Base-by-base conservation (phyloP, 2,113 vertebrate species). In the Picathartes gymnocephalus region DNA sequence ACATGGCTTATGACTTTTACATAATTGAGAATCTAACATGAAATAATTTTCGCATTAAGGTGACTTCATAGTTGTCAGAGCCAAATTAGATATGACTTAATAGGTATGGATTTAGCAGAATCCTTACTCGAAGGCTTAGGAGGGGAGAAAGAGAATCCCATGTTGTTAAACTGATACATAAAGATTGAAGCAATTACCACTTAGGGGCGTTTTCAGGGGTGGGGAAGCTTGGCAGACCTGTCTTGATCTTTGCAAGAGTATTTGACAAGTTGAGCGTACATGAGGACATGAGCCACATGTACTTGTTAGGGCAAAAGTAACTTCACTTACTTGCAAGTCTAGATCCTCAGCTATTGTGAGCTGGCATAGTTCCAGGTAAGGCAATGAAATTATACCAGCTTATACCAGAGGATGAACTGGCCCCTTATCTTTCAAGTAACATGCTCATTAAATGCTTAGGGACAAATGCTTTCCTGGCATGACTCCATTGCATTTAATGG, bases 401-500 rank as follows among this genome's bases (percentile, higher is more conserved):
- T 93, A 74, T 69, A 82, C 62, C 81, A 93, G 42, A 76, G 57
- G 48, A 93, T 78, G 62, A 91, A 95, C 60, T 90, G 90, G 60
- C 47, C 84, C 81, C 64, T 93, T 90, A 94, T 95, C 87, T 66
- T 93, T 77, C 81, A 88, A 95, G 87, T 83, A 93, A 88, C 68
- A 68, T 60, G 47, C 94, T 96, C 74, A 68, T 94, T 93, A 96
- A 94, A 74, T 81, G 87, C 93, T 94, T 93, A 86, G 68, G 87
- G 72, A 87, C 92, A 86, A 90, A 95, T 83, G 79, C 50, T 86
- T 91, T 95, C 58, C 60, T 96, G 94, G 79, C 71, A 30, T 62
- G 35, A 71, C 28, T 94, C 79, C 81, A 83, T n/a, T 74, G 74
- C 92, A 62, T 30, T 73, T 92, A 69, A 85, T 94, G 91, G 94